Percentiles rank a stretch among this genome's conserved stretches.
phyloP scores from a whole-genome alignment of 2,797 vertebrate species.

The Falco naumanni region DNA sequence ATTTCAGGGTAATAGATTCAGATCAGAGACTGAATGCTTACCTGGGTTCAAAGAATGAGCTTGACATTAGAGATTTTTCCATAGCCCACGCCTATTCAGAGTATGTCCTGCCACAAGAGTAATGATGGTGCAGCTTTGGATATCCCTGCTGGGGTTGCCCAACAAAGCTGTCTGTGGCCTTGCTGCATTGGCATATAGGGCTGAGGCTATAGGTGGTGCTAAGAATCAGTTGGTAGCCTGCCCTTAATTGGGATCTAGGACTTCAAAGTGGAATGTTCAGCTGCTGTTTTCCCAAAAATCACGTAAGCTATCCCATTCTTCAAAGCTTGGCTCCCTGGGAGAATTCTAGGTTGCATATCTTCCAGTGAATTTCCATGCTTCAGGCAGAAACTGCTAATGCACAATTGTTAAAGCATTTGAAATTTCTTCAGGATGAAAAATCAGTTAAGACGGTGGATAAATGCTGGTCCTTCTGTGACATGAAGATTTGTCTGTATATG shows the following conservation, averaged over 20 bases:
- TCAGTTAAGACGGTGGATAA: background rate
- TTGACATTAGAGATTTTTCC: background rate
- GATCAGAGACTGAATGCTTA: background rate
- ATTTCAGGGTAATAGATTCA: background rate
- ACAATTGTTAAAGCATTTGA: background rate
- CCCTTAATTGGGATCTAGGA: background rate
- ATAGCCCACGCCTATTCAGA: background rate
- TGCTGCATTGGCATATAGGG: background rate
- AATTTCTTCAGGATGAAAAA: background rate
- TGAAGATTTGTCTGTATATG: background rate
- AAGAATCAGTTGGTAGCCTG: background rate
- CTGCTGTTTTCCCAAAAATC: background rate
- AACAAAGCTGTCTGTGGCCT: background rate
- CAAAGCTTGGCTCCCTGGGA: background rate
- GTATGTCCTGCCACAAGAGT: background rate
- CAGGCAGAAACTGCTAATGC: background rate
- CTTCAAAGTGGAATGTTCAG: background rate
- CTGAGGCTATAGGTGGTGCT: background rate
- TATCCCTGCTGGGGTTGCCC: background rate
- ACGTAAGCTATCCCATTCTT: background rate
- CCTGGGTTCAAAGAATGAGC: background rate
- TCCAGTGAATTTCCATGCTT: background rate
- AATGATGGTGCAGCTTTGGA: background rate
- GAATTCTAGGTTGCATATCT: background rate
- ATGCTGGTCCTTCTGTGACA: background rate